Conservation (phyloP, 2,888 invertebrate genomes). For the Acheta domesticus region DNA sequence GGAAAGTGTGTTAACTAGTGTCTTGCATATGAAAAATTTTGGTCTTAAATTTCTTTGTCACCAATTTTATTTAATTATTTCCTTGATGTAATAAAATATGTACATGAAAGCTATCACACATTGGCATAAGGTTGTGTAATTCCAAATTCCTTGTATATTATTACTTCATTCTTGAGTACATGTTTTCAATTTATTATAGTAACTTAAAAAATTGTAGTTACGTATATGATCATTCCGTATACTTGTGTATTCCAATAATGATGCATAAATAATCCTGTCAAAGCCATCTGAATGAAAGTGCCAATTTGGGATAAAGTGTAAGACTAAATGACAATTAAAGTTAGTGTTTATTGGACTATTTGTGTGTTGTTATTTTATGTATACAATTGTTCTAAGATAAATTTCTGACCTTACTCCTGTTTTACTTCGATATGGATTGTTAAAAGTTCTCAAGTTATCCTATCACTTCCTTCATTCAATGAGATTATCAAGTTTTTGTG, state of each 20-base stretch:
- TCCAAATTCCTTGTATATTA: too few relatives aligned
- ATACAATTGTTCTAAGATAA: too few relatives aligned
- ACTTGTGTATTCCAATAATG: neutral
- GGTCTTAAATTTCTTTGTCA: neutral
- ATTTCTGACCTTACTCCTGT: too few relatives aligned
- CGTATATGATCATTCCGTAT: neutral
- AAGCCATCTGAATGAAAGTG: slow-evolving; percentile 11
- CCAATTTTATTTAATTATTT: neutral
- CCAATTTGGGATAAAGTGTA: slow-evolving; percentile 7
- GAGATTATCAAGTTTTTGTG: too few relatives aligned
- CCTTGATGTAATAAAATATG: neutral
- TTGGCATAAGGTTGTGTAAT: too few relatives aligned
- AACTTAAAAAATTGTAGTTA: neutral
- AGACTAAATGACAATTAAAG: slow-evolving; percentile 18
- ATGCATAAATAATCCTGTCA: slow-evolving; percentile 10
- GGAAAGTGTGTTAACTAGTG: too few relatives aligned
- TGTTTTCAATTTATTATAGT: neutral
- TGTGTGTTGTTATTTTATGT: too few relatives aligned
- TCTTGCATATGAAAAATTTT: neutral
- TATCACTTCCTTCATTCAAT: too few relatives aligned
- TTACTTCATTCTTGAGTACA: neutral
- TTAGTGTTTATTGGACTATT: slow-evolving; percentile 18
- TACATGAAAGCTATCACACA: neutral
- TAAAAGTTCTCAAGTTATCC: too few relatives aligned
- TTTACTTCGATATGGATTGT: too few relatives aligned